Evolutionary conservation across 2,113 vertebrate species (phyloP), one percentile per base, ranked within the genome.

Genomic region (Uropsilus gracilis): DNA sequence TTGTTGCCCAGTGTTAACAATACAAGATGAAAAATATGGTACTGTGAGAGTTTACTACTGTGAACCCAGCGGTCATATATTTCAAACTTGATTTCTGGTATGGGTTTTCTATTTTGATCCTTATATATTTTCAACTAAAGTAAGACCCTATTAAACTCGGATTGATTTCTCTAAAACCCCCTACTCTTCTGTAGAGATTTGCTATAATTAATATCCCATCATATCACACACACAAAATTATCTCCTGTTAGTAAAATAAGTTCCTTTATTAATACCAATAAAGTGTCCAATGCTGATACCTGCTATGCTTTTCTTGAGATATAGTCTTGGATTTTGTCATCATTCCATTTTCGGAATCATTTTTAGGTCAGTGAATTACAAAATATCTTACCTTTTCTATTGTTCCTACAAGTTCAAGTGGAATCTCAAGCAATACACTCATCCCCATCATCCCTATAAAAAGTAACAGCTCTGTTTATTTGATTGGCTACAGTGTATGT

Each of bases 11-110:
- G 34, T 68, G 34, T 91, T 91, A 85, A 59, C 28, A 89, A 85
- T 73, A 48, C 46, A 86, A 93, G 68, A 90, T 72, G 68, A 91
- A 93, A 90, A 86, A 72, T 84, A 82, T 22, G 32, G 57, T 86
- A n/a, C 69, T 50, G 6, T 75, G 16, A 87, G 37, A 53, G 26
- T 90, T 46, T 72, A 55, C 9, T n/a, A 66, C 53, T 42, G 32
- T 73, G 76, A 81, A 77, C 6, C 34, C 28, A 66, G 8, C n/a
- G 20, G 9, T 72, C 83, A 66, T 66, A 30, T 82, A 89, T 91
- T 91, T 93, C 66, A 87, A 34, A 34, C 26, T 39, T 69, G 50
- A 48, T 63, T 92, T 94, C 48, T 85, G 12, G 59, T 90, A 46
- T 34, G 20, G 6, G 17, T 48, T 28, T 91, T 37, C 8, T 82